Evolutionary conservation across 2,888 invertebrate species (phyloP).

Genomic region (Drosophila sordidula): DNA sequence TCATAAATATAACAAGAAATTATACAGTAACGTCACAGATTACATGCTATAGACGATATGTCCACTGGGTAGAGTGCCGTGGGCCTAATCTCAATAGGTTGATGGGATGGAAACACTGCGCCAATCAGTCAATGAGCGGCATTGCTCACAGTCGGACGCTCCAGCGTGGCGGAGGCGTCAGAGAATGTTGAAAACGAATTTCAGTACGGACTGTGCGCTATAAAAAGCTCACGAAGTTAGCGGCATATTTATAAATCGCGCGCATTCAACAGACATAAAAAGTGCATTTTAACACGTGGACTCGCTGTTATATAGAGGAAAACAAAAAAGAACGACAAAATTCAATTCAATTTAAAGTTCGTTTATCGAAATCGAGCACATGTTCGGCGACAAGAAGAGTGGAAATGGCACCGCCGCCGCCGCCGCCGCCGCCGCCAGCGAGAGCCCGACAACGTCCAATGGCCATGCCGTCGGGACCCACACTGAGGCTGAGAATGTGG

Average conservation of each 20-base stretch:
- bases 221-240: conserved; percentile 38
- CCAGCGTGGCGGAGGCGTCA: conserved; percentile 23
- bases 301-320: background rate
- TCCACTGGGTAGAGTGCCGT: conserved; percentile 1
- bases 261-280: conserved; percentile 32
- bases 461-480: conserved; percentile 37
- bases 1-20: too few species aligned
- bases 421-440: conserved; percentile 10
- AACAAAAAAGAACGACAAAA: background rate
- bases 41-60: background rate
- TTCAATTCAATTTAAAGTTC: background rate
- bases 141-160: conserved; percentile 54
- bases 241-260: conserved; percentile 61
- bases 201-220: conserved; percentile 29
- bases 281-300: conserved; percentile 69
- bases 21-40: too few species aligned
- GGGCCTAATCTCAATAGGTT: conserved; percentile 14
- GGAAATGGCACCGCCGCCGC: conserved; percentile 3
- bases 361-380: conserved; percentile 16
- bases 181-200: conserved; percentile 1
- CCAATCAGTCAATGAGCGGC: conserved; percentile 60
- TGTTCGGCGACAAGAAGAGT: conserved; percentile 27
- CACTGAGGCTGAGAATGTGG: conserved; percentile 10
- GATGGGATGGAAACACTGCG: conserved; percentile 12
- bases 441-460: conserved; percentile 21